Conservation (phyloP, 2,888 invertebrate genomes). For the Rhagonycha fulva region DNA sequence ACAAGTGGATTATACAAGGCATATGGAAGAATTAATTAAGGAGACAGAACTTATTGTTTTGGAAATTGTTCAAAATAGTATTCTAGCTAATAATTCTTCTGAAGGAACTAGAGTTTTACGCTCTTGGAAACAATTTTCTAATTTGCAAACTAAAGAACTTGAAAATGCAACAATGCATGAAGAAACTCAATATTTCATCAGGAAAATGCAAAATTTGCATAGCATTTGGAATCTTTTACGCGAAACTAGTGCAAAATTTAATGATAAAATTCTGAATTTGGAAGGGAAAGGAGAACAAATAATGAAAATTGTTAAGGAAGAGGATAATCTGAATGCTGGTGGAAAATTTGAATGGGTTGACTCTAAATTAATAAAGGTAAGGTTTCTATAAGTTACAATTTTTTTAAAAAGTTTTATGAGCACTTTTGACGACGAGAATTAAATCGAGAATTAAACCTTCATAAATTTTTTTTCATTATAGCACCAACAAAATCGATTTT, state of each 20-base stretch:
- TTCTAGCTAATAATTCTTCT: conserved; percentile 47
- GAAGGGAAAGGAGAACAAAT: conserved; percentile 29
- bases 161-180: conserved; percentile 50
- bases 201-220: conserved; percentile 51
- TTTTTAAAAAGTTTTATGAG: neutral
- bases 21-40: conserved; percentile 71
- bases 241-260: conserved; percentile 42
- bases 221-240: conserved; percentile 40
- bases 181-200: conserved; percentile 54
- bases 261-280: conserved; percentile 11
- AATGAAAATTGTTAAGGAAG: conserved; percentile 55
- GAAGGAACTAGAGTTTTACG: conserved; percentile 44
- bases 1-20: conserved; percentile 80
- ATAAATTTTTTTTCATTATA: no score
- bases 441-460: no score
- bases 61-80: conserved; percentile 56
- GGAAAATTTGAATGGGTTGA: conserved; percentile 95
- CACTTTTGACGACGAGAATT: no score
- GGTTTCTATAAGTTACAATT: neutral
- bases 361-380: conserved; percentile 79
- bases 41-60: conserved; percentile 62
- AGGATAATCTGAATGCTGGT: conserved; percentile 73
- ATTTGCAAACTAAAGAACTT: conserved; percentile 22
- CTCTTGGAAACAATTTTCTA: conserved; percentile 48
- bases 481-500: no score